A percentile compares a stretch with the other conserved stretches of the same genome.
Conservation (phyloP, 2,888 invertebrate species). For the Zonitis immaculata region DNA sequence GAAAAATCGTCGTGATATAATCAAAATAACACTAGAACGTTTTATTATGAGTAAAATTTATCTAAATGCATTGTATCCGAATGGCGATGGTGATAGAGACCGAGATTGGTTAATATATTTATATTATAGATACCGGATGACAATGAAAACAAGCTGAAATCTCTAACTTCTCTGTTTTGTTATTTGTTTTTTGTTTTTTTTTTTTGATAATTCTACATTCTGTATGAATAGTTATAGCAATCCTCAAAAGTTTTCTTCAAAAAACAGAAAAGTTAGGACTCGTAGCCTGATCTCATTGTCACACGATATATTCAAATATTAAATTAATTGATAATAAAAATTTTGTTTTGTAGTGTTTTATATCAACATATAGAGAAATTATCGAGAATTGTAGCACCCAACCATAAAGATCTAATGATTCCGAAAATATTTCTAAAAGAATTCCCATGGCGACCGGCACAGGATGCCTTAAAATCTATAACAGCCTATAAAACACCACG, state of each 20-base stretch:
- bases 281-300: too few species aligned
- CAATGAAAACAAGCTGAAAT: too few species aligned
- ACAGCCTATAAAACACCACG: constrained; percentile 87
- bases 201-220: too few species aligned
- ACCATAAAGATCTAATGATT: constrained; percentile 76
- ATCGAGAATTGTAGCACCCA: constrained; percentile 67
- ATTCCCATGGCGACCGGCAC: constrained; percentile 94
- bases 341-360: constrained; percentile 79
- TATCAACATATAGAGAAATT: constrained; percentile 85
- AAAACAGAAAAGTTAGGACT: too few species aligned
- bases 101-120: constrained; percentile 67
- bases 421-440: constrained; percentile 82
- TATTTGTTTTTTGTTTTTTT: constrained; percentile 18
- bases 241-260: too few species aligned
- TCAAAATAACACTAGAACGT: constrained; percentile 80
- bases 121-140: too few species aligned
- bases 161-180: constrained; percentile 4
- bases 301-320: too few species aligned
- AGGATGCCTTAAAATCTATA: constrained; percentile 81
- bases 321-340: too few species aligned
- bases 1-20: constrained; percentile 66
- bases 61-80: constrained; percentile 90
- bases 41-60: constrained; percentile 90
- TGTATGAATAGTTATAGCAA: too few species aligned
- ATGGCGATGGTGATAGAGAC: constrained; percentile 91